Evolutionary conservation across 2,113 vertebrate genomes (phyloP).

Genomic region (Nycticryphes semicollaris): DNA sequence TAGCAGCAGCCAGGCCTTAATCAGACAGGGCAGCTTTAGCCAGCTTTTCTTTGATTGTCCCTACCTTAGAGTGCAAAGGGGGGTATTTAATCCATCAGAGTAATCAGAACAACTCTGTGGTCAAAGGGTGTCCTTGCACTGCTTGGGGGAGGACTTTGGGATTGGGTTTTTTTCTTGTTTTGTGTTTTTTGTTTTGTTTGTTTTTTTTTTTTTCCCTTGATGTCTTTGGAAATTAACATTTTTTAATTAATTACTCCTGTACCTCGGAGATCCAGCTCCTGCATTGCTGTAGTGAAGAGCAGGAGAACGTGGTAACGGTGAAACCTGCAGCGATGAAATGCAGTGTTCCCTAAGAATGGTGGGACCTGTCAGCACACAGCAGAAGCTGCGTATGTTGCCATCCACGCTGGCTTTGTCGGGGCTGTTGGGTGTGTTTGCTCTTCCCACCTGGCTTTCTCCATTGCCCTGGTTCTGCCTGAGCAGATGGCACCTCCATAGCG

Average conservation of each 20-base stretch:
- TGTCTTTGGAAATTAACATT: not conserved
- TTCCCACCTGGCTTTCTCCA: not conserved
- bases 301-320: not conserved
- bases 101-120: not conserved
- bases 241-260: not conserved
- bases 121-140: not conserved
- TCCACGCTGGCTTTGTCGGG: not conserved
- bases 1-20: not conserved
- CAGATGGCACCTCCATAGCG: not conserved
- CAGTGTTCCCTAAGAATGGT: not conserved
- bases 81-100: not conserved
- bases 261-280: not conserved
- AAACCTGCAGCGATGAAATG: not conserved
- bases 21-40: not conserved
- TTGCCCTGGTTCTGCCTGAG: not conserved
- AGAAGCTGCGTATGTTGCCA: not conserved
- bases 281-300: not conserved
- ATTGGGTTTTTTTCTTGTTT: not conserved
- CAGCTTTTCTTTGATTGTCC: not conserved
- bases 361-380: not conserved
- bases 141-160: fast-evolving
- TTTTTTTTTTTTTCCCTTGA: fast-evolving
- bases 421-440: not conserved
- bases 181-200: too few species aligned
- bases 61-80: not conserved